Conservation (phyloP, 2,888 invertebrate genomes). For the Drosophila kokeensis region DNA sequence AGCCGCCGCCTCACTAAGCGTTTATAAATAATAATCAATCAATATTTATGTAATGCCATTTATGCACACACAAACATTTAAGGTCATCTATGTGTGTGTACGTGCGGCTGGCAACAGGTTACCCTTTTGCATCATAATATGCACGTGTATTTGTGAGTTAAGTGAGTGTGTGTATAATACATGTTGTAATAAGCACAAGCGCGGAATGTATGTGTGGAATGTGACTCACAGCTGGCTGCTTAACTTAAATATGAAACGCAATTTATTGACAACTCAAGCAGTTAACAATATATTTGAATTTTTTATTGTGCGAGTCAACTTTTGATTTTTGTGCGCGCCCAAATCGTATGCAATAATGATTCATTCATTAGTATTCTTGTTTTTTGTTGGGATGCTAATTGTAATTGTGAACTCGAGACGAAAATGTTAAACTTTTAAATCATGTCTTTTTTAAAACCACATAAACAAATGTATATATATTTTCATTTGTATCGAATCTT, state of each 20-base stretch:
- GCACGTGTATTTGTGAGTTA: conserved; percentile 1
- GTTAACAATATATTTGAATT: conserved; percentile 16
- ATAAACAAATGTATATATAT: not conserved
- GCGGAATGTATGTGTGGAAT: not conserved
- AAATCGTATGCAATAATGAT: conserved; percentile 12
- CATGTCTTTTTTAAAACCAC: conserved; percentile 1
- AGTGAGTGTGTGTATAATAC: not conserved
- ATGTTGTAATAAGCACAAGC: not conserved
- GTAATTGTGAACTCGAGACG: conserved; percentile 10
- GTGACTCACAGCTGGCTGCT: conserved; percentile 36
- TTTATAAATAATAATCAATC: conserved; percentile 62
- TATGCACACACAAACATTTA: not conserved
- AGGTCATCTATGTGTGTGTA: conserved; percentile 13
- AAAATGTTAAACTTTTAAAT: conserved; percentile 19
- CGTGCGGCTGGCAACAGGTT: conserved; percentile 48
- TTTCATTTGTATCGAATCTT: not conserved
- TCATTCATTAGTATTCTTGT: conserved; percentile 20
- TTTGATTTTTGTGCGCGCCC: not conserved
- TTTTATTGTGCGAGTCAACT: conserved; percentile 12
- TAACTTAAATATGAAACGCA: conserved; percentile 24
- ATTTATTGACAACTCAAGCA: conserved; percentile 29
- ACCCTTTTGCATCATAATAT: conserved; percentile 30
- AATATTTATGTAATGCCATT: conserved; percentile 52
- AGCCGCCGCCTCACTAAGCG: conserved; percentile 28
- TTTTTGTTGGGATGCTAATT: conserved; percentile 44